Conservation (phyloP, 2,797 vertebrate genomes). For the Antennarius maculatus region DNA sequence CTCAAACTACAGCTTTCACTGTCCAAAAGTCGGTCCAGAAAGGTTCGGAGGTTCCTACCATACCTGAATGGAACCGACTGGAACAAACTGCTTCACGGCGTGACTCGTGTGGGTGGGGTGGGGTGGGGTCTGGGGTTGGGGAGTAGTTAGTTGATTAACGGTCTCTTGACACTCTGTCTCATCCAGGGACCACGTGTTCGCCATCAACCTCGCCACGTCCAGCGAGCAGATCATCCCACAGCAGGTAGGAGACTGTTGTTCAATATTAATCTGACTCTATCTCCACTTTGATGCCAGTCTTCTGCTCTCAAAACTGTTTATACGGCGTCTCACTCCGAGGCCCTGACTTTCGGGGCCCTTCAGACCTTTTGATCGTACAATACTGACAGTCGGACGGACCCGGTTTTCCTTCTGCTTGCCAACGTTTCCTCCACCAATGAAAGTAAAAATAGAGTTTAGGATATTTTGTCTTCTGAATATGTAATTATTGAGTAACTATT, state of each 20-base stretch:
- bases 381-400: constrained; percentile 2
- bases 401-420: no score
- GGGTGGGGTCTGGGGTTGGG: constrained; percentile 4
- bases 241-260: constrained; percentile 80
- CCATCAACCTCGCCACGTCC: constrained; percentile 86
- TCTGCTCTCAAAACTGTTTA: constrained; percentile 3
- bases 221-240: constrained; percentile 85
- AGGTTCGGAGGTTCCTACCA: constrained; percentile 44
- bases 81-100: constrained; percentile 42
- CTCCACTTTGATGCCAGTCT: accelerated
- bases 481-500: no score
- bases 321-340: no score
- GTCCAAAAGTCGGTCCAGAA: constrained; percentile 47
- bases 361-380: neutral
- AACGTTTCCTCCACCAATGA: no score
- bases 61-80: constrained; percentile 47
- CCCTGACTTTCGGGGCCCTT: no score
- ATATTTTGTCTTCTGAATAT: no score
- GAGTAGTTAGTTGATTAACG: constrained; percentile 9
- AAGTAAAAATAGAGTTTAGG: no score
- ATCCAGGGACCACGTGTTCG: constrained; percentile 92
- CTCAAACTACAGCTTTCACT: constrained; percentile 36
- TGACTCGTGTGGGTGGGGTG: constrained; percentile 23
- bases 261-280: neutral
- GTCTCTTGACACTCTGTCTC: constrained; percentile 2